phyloP scores from a whole-genome alignment of 2,797 vertebrate genomes.

The Rachycentron canadum region DNA sequence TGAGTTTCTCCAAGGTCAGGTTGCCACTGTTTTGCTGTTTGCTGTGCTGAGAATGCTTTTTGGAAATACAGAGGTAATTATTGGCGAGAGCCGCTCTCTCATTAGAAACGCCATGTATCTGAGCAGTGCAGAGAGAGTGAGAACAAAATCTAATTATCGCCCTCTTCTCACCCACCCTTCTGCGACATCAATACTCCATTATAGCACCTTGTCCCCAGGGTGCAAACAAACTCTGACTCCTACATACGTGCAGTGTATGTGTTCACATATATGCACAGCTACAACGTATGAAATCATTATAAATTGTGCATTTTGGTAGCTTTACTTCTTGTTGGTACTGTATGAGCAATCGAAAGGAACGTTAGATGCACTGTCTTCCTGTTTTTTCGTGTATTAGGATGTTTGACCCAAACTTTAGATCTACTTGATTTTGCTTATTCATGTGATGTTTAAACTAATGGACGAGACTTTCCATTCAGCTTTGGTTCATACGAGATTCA shows the following conservation, averaged over 20 bases:
- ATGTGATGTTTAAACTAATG: background rate
- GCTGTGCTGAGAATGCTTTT: slow-evolving; percentile 59
- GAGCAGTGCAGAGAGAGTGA: slow-evolving; percentile 76
- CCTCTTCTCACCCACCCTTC: slow-evolving; percentile 78
- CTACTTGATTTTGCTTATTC: background rate
- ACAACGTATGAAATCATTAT: slow-evolving; percentile 28
- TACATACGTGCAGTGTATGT: slow-evolving; percentile 47
- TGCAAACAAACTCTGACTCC: slow-evolving; percentile 56
- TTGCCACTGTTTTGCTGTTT: slow-evolving; percentile 27
- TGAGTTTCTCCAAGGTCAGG: slow-evolving; percentile 63
- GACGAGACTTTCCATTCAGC: slow-evolving; percentile 12
- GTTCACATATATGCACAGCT: slow-evolving; percentile 18
- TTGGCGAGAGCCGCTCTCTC: slow-evolving; percentile 66
- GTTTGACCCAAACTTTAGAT: background rate
- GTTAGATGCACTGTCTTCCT: background rate
- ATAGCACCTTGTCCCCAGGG: slow-evolving; percentile 77
- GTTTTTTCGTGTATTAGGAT: background rate
- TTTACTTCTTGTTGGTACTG: background rate
- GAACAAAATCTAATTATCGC: slow-evolving; percentile 87
- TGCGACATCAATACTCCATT: slow-evolving; percentile 87
- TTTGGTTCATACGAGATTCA: slow-evolving; percentile 28
- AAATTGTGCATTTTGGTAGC: background rate
- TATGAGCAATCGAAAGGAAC: background rate
- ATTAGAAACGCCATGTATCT: slow-evolving; percentile 81
- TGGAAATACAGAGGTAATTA: slow-evolving; percentile 74